phyloP scores from a whole-genome alignment of 2,797 vertebrate species.

The Centropyge bicolor region DNA sequence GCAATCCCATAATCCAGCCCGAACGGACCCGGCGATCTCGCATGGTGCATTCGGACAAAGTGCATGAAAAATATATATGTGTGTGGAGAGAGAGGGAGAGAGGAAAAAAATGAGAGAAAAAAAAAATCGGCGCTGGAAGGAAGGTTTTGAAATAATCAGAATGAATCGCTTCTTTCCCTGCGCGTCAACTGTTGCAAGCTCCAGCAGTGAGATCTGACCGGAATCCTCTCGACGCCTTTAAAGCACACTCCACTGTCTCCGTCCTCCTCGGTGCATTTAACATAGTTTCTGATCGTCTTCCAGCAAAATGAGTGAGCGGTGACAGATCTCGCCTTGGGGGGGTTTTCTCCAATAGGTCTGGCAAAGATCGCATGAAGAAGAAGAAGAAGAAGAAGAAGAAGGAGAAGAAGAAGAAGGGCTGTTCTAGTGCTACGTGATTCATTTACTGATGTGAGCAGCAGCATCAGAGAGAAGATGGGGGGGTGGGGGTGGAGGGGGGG shows the following conservation, averaged over 20 bases:
- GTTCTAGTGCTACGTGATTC: constrained; percentile 86
- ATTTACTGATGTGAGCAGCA: constrained; percentile 85
- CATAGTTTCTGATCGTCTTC: constrained; percentile 84
- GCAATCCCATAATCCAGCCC: constrained; percentile 86
- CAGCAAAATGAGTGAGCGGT: constrained; percentile 84
- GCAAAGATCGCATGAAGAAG: constrained; percentile 83
- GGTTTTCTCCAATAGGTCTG: constrained; percentile 81
- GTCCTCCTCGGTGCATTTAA: constrained; percentile 78
- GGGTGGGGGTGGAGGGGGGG: constrained; percentile 5
- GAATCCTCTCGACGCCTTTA: constrained; percentile 80
- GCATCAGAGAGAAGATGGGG: constrained; percentile 57
- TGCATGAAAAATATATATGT: too few species aligned
- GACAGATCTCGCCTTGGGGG: constrained; percentile 81
- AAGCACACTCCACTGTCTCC: constrained; percentile 67
- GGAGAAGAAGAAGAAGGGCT: constrained; percentile 67
- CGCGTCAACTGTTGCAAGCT: constrained; percentile 86
- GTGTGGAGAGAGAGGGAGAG: too few species aligned
- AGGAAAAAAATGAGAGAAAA: neutral
- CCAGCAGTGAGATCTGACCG: constrained; percentile 73
- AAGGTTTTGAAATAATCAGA: constrained; percentile 79
- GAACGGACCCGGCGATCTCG: constrained; percentile 74
- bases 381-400: constrained; percentile 43
- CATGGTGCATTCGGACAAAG: constrained; percentile 80
- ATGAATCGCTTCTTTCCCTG: constrained; percentile 80
- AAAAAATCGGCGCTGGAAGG: constrained; percentile 53